phyloP scores from a whole-genome alignment of 2,797 vertebrate species.

The Coendou prehensilis region DNA sequence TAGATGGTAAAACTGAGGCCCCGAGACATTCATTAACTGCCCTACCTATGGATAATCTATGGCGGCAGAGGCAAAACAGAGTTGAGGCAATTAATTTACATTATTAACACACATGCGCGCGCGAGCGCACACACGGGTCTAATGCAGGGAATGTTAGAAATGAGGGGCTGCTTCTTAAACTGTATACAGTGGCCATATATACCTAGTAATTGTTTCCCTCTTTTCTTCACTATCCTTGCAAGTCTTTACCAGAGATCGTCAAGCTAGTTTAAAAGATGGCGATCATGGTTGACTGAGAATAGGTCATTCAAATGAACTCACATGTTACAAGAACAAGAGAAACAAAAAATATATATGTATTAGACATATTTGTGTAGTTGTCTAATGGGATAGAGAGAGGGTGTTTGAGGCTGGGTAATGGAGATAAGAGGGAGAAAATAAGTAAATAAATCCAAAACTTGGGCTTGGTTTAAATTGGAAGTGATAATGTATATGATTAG shows the following conservation, averaged over 20 bases:
- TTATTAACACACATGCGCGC: neutral
- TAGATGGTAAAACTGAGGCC: slow-evolving; percentile 58
- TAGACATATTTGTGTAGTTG: neutral
- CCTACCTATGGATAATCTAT: neutral
- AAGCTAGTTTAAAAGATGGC: neutral
- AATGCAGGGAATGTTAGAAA: neutral
- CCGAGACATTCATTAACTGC: neutral
- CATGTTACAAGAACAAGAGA: neutral
- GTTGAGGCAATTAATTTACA: neutral
- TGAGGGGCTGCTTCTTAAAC: neutral
- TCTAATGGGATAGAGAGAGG: neutral
- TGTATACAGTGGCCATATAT: neutral
- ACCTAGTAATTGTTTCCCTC: neutral
- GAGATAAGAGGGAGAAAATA: neutral
- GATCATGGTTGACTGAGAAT: neutral
- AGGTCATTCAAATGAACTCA: neutral
- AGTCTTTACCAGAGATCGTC: neutral
- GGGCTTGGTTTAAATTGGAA: neutral
- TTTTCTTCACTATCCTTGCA: neutral
- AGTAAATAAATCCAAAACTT: neutral
- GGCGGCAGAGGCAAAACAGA: neutral
- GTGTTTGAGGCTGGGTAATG: neutral
- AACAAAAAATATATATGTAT: neutral
- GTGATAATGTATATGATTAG: neutral
- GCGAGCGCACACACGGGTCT: no score